These are phyloP conservation scores for Celastrina argiolus DNA, from an alignment of 2,888 invertebrate species.

Conservation along the genomic window DNA sequence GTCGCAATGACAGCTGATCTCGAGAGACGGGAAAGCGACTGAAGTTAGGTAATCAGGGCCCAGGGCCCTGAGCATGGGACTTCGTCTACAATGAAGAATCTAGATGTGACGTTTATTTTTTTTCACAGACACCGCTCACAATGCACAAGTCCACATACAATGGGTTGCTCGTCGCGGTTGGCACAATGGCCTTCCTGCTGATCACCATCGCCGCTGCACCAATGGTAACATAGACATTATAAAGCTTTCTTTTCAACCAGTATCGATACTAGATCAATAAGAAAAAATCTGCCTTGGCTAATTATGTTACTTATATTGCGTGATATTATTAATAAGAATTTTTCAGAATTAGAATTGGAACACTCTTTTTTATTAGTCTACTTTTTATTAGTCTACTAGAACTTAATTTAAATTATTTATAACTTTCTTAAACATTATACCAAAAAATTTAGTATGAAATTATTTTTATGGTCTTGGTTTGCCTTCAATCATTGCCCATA, in stretches of 20 bases:
- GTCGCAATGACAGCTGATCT: too few species aligned
- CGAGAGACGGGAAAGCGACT: too few species aligned
- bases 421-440: too few species aligned
- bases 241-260: neutral
- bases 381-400: too few species aligned
- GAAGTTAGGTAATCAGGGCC: too few species aligned
- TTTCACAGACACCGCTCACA: constrained; percentile 31
- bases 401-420: too few species aligned
- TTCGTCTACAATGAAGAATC: neutral
- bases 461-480: neutral
- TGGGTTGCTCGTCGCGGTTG: constrained; percentile 45
- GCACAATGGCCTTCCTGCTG: constrained; percentile 48
- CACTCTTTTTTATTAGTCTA: too few species aligned
- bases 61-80: too few species aligned
- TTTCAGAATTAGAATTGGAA: too few species aligned
- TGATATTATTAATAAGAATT: too few species aligned
- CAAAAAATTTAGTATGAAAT: neutral
- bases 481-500: neutral
- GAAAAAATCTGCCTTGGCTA: neutral
- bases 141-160: constrained; percentile 53
- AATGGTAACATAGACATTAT: constrained; percentile 43
- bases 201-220: constrained; percentile 52
- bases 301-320: too few species aligned
- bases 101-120: constrained; percentile 15
- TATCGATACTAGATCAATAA: neutral